Evolutionary conservation across 64 coral and sea anemone species (phyloP).

Genomic region (Anthopleura sola): DNA sequence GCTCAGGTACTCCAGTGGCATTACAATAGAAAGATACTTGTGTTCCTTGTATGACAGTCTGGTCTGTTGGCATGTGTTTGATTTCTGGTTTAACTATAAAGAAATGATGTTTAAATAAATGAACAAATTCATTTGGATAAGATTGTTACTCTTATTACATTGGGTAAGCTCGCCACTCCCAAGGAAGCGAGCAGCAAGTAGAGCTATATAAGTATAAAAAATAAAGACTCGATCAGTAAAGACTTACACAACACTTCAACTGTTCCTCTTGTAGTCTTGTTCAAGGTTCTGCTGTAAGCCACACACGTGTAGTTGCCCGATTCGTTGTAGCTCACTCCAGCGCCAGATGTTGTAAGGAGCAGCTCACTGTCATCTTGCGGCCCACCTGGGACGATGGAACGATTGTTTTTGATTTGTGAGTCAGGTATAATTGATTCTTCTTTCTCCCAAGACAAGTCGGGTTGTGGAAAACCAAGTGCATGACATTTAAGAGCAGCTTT

Average conservation of each 20-base stretch:
- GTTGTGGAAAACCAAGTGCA: neutral
- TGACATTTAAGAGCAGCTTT: neutral
- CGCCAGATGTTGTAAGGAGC: neutral
- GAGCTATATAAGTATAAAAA: neutral
- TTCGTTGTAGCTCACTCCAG: neutral
- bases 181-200: neutral
- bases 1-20: slow-evolving; percentile 20
- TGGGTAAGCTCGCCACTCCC: too few relatives aligned
- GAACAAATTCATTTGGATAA: too few relatives aligned
- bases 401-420: neutral
- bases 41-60: neutral
- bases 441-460: neutral
- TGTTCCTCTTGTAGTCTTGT: neutral
- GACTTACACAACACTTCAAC: neutral
- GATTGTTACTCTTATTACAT: too few relatives aligned
- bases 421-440: neutral
- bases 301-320: slow-evolving; percentile 17
- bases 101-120: too few relatives aligned
- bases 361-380: neutral
- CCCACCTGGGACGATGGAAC: neutral
- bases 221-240: too few relatives aligned
- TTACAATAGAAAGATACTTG: slow-evolving; percentile 4
- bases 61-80: neutral
- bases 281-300: neutral
- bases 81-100: slow-evolving; percentile 21